Base-by-base conservation (phyloP, 2,113 vertebrate genomes). In the Hippopotamus amphibius region DNA sequence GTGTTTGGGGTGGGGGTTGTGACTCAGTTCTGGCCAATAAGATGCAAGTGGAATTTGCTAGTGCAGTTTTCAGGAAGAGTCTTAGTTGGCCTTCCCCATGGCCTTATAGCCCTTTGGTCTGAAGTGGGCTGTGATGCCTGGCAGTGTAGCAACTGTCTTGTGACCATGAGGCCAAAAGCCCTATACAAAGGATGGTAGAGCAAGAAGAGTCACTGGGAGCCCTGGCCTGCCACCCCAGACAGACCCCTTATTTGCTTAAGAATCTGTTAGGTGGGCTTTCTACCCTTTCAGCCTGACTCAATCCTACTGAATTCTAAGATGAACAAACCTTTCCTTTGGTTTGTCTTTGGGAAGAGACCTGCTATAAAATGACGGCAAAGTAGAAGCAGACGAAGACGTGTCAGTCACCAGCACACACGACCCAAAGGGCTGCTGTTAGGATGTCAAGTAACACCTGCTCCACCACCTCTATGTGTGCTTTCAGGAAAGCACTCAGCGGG, bases 381-480 rank as follows among this genome's bases (percentile, higher is more conserved):
- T 48, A 81, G 65, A 91, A 94, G 48, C 10, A 16, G 37, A n/a
- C 43, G 3, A 66, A 68, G 10, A 43, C 46, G 6, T 1, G 4
- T 84, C 79, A 30, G 22, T 55, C 74, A n/a, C 43, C 63, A 46
- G 76, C 63, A 61, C 30, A 2, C 7, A 28, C 0, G 5, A 22
- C 84, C 33, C 50, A 55, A 41, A 13, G 88, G 53, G 22, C 88
- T 16, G 2, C n/a, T 8, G 37, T 5, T 3, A 28, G 21, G 57
- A 26, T 6, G 59, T 3, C 92, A 30, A 2, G 41, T 21, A 46
- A 22, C 59, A 37, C 16, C 21, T 33, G 57, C 33, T 7, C 16
- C 4, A 3, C 8, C 30, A 21, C 37, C 41, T 37, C 43, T 11
- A 0, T 1, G 2, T 2, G 10, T 57, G 8, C 37, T 4, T 33